Evolutionary conservation across 2,113 vertebrate species (phyloP).

Genomic region (Notothenia rossii): DNA sequence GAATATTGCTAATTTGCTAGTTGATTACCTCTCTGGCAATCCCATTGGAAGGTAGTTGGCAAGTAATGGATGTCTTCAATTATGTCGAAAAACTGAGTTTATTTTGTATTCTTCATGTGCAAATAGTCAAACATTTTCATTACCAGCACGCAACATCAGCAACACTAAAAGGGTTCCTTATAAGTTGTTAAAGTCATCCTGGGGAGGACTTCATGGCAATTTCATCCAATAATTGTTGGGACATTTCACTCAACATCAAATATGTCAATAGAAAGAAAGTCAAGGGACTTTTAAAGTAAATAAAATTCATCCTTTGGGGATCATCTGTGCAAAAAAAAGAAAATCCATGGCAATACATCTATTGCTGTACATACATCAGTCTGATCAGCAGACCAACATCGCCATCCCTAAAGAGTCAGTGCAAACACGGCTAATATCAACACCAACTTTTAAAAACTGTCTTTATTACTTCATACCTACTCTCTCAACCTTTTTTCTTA

Average conservation of each 20-base stretch:
- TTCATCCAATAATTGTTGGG: not conserved
- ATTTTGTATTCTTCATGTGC: not conserved
- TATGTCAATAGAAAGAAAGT: not conserved
- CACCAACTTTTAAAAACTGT: not conserved
- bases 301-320: too few species aligned
- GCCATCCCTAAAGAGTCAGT: too few species aligned
- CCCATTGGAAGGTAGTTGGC: not conserved
- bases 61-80: not conserved
- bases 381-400: too few species aligned
- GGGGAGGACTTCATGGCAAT: not conserved
- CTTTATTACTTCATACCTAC: not conserved
- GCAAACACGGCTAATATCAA: too few species aligned
- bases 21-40: not conserved
- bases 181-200: not conserved
- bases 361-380: too few species aligned
- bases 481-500: too few species aligned
- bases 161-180: not conserved
- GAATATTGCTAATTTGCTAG: not conserved
- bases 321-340: too few species aligned
- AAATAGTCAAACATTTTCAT: slow-evolving; percentile 6
- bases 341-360: too few species aligned
- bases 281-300: too few species aligned
- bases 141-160: not conserved
- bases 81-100: not conserved
- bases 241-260: not conserved